Conservation (phyloP, 2,888 invertebrate species). For the Chrysodeixis includens region DNA sequence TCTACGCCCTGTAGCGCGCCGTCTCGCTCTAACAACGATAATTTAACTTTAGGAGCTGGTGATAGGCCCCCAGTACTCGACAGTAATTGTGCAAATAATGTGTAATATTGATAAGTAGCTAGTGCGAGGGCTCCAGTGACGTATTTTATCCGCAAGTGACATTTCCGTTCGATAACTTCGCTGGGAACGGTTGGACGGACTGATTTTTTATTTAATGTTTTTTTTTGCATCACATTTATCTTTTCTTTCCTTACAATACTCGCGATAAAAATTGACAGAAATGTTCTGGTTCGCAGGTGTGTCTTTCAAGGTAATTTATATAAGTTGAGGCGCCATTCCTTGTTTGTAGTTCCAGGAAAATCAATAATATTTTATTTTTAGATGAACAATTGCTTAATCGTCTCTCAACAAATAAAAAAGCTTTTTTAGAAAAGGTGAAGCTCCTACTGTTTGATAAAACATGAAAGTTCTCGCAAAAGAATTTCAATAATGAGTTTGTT, state of each 20-base stretch:
- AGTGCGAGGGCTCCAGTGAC: constrained; percentile 72
- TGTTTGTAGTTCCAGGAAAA: not conserved
- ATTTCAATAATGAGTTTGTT: not conserved
- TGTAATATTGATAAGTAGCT: constrained; percentile 63
- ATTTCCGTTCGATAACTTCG: constrained; percentile 81
- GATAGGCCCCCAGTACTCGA: not conserved
- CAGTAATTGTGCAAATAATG: constrained; percentile 62
- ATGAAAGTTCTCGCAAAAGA: not conserved
- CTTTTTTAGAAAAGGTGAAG: not conserved
- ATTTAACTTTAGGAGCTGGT: no score
- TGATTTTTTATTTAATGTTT: constrained; percentile 18
- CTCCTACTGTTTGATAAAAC: not conserved
- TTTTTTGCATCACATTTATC: constrained; percentile 2
- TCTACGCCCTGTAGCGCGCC: no score
- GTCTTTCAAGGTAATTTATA: no score
- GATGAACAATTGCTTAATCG: no score
- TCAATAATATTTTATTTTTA: no score
- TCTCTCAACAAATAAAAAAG: no score
- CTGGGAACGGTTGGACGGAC: constrained; percentile 38
- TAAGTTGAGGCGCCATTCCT: not conserved
- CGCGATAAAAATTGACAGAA: no score
- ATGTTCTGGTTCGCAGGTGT: no score
- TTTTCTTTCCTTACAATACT: not conserved
- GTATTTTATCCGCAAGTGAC: constrained; percentile 78
- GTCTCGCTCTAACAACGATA: no score